Conservation (phyloP, 2,797 vertebrate species). For the Dromococcyx pavoninus region DNA sequence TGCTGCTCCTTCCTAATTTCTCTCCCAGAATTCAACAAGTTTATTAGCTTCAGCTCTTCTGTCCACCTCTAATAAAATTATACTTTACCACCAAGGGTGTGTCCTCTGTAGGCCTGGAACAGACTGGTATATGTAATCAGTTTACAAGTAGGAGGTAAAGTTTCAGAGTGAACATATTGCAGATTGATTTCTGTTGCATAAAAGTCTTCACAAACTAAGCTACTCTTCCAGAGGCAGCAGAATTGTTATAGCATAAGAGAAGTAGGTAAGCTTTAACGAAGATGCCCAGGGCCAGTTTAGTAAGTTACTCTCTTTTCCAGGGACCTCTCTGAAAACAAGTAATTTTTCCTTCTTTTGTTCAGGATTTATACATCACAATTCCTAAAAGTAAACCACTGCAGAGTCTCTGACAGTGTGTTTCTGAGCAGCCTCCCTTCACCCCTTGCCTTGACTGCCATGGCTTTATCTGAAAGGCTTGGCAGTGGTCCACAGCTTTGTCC, state of each 20-base stretch:
- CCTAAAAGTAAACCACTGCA: neutral
- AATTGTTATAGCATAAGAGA: neutral
- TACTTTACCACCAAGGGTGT: neutral
- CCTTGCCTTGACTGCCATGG: neutral
- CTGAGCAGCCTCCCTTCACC: neutral
- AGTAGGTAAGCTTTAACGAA: neutral
- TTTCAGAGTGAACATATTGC: neutral
- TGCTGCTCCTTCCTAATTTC: neutral
- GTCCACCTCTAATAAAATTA: neutral
- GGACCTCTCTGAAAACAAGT: neutral
- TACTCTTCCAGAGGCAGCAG: neutral
- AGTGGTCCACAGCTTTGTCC: conserved; percentile 38
- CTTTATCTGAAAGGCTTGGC: conserved; percentile 23
- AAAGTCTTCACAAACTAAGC: neutral
- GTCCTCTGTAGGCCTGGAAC: neutral
- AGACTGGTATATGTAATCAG: neutral
- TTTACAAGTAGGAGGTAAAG: neutral
- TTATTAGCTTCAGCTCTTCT: neutral
- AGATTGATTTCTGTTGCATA: neutral
- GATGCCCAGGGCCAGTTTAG: neutral
- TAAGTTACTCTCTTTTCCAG: neutral
- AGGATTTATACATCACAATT: neutral
- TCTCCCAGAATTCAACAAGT: neutral
- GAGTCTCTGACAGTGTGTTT: neutral
- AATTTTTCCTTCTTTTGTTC: neutral